Evolutionary conservation across 2,888 invertebrate species (phyloP).

Genomic region (Gandaritis pyraliata): DNA sequence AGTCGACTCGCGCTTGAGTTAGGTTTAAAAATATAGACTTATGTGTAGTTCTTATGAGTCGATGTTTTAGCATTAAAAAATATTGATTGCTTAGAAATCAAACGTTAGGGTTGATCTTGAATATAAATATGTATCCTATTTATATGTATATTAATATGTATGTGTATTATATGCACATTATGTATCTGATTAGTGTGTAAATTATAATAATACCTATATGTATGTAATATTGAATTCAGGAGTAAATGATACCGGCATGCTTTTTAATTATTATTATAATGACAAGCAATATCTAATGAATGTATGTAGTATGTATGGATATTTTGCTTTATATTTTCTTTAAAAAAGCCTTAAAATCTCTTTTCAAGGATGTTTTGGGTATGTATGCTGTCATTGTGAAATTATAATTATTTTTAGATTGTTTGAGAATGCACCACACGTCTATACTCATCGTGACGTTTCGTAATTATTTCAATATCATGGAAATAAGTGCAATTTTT

Average conservation of each 20-base stretch:
- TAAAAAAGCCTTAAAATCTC: no score
- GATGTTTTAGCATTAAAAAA: neutral
- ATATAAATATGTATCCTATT: conserved; percentile 16
- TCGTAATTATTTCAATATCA: conserved; percentile 32
- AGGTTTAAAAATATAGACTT: neutral
- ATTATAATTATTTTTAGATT: conserved; percentile 15
- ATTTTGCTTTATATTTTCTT: neutral
- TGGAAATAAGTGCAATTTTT: conserved; percentile 50
- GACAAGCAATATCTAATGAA: conserved; percentile 1
- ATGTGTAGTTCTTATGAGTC: neutral
- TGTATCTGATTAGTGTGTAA: conserved; percentile 15
- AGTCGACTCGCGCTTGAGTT: neutral
- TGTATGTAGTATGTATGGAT: conserved; percentile 3
- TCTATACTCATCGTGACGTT: conserved; percentile 11
- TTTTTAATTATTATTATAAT: no score
- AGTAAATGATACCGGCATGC: conserved; percentile 9
- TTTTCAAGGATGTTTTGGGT: neutral
- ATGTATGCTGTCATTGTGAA: neutral
- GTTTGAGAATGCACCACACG: conserved; percentile 13
- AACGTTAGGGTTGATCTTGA: conserved; percentile 1
- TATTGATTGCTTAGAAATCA: neutral
- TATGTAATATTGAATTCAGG: conserved; percentile 20
- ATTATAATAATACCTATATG: conserved; percentile 14
- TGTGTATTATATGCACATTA: conserved; percentile 23
- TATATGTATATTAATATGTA: conserved; percentile 22